Base-by-base conservation (phyloP, 2,113 vertebrate genomes). In the Cettia cetti region DNA sequence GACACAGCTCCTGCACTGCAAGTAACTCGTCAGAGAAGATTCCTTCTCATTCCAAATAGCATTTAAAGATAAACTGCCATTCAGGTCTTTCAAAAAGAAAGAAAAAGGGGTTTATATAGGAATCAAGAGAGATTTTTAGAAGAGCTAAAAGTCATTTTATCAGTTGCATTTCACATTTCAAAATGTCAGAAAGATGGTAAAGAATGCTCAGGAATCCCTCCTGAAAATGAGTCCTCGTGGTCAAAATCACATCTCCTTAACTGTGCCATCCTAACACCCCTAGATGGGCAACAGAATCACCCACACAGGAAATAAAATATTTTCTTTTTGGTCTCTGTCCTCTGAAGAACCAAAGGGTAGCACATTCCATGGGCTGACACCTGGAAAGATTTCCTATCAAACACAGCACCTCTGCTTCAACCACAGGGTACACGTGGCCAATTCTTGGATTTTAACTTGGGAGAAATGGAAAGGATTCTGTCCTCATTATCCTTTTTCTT, bases 11-110 rank as follows among this genome's bases (percentile, higher is more conserved):
- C 94, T 97, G 93, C 97, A 98, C 61, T 98, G 96, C 72, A 98
- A 97, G 81, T 97, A 98, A 92, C 96, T 96, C 81, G 94, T 98
- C 87, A 98, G 95, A 91, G 97, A 98, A 95, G 61, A 90, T 64
- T 98, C 90, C 87, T 97, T 97, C 35, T 97, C 95, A 95, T 98
- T 97, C 97, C 97, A 98, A 82, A 98, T 10, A 87, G 97, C 96
- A 94, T 98, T 97, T 80, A 98, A 97, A 94, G 84, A 96, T 79
- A 97, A 94, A 91, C 82, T 95, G 97, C 66, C 91, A 94, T 93
- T 64, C 78, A 69, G 22, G 76, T 65, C 94, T 97, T 96, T 17
- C 76, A 96, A 97, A 97, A 72, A 71, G 79, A 76, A 95, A 85
- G 27, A 80, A 90, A 82, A 54, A 94, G 33, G 19, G 20, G n/a